These are phyloP conservation scores for Heteromormyrus szaboi DNA, from an alignment of 2,797 vertebrate species.

Conservation along the genomic window DNA sequence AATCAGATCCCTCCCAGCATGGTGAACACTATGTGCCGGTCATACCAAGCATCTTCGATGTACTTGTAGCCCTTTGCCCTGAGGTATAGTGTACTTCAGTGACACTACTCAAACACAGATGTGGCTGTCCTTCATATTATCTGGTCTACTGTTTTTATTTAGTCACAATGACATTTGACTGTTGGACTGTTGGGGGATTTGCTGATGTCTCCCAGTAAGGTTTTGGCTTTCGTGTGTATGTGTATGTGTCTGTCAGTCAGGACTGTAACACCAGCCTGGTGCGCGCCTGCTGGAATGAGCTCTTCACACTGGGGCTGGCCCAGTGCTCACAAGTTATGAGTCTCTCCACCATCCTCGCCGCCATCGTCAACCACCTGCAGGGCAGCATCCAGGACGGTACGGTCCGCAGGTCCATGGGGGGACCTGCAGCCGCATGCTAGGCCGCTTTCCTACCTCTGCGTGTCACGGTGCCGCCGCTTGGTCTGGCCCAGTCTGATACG, in stretches of 20 bases:
- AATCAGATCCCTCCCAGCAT: neutral
- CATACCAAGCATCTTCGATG: neutral
- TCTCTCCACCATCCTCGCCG: constrained; percentile 89
- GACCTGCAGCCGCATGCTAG: neutral
- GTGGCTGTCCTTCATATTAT: neutral
- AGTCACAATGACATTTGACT: neutral
- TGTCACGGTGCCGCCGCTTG: neutral
- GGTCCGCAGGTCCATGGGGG: constrained; percentile 19
- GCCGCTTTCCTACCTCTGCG: neutral
- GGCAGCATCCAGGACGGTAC: constrained; percentile 94
- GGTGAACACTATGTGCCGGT: neutral
- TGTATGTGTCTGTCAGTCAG: constrained; percentile 63
- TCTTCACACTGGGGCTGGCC: constrained; percentile 90
- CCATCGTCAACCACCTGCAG: constrained; percentile 94
- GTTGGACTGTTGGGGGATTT: neutral
- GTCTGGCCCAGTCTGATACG: neutral
- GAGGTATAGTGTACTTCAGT: neutral
- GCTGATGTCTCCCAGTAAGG: neutral
- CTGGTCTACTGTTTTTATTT: neutral
- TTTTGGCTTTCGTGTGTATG: neutral
- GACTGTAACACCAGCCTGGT: constrained; percentile 92
- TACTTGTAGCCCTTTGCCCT: neutral
- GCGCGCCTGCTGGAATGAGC: constrained; percentile 95
- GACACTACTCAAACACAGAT: neutral
- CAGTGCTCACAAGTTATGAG: constrained; percentile 97